These are phyloP conservation scores for Vulpes lagopus DNA, from an alignment of 2,113 vertebrate genomes.

Conservation along the genomic window DNA sequence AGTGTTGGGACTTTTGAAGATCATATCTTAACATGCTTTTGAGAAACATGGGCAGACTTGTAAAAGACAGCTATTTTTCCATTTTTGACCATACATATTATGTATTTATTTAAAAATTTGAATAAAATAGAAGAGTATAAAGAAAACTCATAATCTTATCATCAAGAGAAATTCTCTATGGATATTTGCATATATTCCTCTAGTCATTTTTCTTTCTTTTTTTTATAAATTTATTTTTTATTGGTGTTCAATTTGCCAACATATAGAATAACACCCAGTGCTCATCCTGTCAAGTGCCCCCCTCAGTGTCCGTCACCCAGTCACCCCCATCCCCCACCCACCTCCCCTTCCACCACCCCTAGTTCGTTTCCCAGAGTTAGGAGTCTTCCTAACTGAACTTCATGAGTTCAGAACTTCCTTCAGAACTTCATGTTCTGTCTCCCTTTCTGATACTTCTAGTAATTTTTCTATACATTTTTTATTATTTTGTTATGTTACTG, in stretches of 20 bases:
- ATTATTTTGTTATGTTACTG: neutral
- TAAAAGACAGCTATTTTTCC: neutral
- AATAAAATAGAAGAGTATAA: neutral
- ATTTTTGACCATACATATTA: neutral
- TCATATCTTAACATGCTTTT: neutral
- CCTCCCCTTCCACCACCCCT: too few species aligned
- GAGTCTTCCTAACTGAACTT: too few species aligned
- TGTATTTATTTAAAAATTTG: neutral
- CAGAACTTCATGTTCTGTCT: too few species aligned
- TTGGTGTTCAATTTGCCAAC: too few species aligned
- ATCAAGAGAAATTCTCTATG: neutral
- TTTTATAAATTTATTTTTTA: neutral
- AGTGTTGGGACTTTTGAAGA: neutral
- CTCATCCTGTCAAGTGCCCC: too few species aligned
- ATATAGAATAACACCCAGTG: too few species aligned
- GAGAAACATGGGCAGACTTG: neutral
- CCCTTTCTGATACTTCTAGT: neutral
- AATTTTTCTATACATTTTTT: neutral
- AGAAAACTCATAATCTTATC: neutral
- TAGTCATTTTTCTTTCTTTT: neutral
- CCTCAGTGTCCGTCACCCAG: too few species aligned
- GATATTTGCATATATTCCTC: neutral
- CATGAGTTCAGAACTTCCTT: too few species aligned
- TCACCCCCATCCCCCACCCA: too few species aligned
- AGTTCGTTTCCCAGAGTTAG: too few species aligned